phyloP scores from a whole-genome alignment of 2,888 invertebrate species.

The Mystacides longicornis region DNA sequence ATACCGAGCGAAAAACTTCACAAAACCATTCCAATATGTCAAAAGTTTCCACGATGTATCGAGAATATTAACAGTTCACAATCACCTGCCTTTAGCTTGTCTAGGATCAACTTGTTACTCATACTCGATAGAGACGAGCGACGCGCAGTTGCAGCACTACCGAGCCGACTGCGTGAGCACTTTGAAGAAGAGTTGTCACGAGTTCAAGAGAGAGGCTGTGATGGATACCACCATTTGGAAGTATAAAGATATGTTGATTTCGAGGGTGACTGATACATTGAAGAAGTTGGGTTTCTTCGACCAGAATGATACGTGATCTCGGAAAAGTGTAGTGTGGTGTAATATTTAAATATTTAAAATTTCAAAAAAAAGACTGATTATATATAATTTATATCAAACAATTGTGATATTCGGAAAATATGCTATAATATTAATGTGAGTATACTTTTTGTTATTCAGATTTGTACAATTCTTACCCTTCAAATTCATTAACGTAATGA shows the following conservation, averaged over 20 bases:
- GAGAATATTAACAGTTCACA: conserved; percentile 81
- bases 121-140: conserved; percentile 71
- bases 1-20: conserved; percentile 82
- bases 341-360: too few relatives aligned
- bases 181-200: conserved; percentile 74
- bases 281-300: conserved; percentile 64
- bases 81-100: conserved; percentile 87
- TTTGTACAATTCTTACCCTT: too few relatives aligned
- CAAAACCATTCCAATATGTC: conserved; percentile 87
- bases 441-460: not conserved
- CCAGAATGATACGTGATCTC: conserved; percentile 31
- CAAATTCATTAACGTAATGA: not conserved
- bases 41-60: conserved; percentile 93
- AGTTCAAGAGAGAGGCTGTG: conserved; percentile 73
- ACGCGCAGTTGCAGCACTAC: conserved; percentile 90
- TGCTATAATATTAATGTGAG: conserved; percentile 9
- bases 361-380: conserved; percentile 24
- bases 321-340: conserved; percentile 9
- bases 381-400: conserved; percentile 9
- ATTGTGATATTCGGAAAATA: conserved; percentile 11
- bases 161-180: conserved; percentile 87
- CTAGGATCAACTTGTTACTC: conserved; percentile 78
- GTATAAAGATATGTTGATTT: conserved; percentile 69
- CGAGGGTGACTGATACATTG: conserved; percentile 62
- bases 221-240: conserved; percentile 85